These are phyloP conservation scores for Tryphoninae sp. DNA, from an alignment of 2,888 invertebrate species.

Conservation along the genomic window DNA sequence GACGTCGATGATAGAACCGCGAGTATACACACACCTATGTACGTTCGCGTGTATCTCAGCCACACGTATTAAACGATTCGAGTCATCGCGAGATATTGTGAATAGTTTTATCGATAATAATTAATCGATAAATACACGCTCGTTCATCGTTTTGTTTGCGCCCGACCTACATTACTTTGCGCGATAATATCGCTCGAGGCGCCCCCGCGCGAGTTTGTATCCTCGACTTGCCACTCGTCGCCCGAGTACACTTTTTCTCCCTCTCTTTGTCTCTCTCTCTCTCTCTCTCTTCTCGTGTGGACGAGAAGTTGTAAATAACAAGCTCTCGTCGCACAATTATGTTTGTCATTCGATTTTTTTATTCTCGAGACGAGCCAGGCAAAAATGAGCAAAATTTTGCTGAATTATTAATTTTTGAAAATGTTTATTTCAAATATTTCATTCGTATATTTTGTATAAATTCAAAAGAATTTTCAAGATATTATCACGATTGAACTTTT, in stretches of 20 bases:
- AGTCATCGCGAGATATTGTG: constrained; percentile 69
- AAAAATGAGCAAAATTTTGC: no score
- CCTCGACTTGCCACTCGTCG: constrained; percentile 26
- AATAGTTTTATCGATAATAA: constrained; percentile 77
- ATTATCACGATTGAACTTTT: no score
- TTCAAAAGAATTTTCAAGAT: no score
- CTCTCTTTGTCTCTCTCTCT: constrained; percentile 2
- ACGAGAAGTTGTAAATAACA: background rate
- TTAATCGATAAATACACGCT: constrained; percentile 76
- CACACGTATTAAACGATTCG: constrained; percentile 23
- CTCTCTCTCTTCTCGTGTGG: background rate
- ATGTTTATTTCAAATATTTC: no score
- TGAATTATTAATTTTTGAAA: no score
- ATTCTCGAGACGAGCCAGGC: no score
- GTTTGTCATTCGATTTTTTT: no score
- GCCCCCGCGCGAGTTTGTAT: constrained; percentile 34
- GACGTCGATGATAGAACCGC: constrained; percentile 55
- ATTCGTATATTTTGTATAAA: no score
- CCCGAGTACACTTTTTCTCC: constrained; percentile 8
- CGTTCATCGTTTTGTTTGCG: constrained; percentile 75
- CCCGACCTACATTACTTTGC: constrained; percentile 80
- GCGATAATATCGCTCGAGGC: constrained; percentile 74
- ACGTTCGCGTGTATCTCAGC: background rate
- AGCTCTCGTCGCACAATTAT: background rate
- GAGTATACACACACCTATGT: constrained; percentile 5